Percentiles rank a stretch among this genome's conserved stretches.
These are phyloP conservation scores for Abrostola triplasia DNA, from an alignment of 2,888 invertebrate species.

Conservation along the genomic window DNA sequence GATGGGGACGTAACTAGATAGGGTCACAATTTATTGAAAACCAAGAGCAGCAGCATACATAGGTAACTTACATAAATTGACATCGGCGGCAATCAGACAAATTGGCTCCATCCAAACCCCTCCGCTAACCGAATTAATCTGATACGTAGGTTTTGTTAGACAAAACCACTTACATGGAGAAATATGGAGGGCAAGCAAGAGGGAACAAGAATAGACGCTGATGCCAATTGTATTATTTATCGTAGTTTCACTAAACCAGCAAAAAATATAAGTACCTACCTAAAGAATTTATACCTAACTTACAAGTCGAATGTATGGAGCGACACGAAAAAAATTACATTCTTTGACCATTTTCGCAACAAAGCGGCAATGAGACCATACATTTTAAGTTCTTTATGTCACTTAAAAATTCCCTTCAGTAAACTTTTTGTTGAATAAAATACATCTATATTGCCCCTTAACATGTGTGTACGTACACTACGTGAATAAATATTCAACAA, in stretches of 20 bases:
- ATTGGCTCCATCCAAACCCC: constrained; percentile 87
- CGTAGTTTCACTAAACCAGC: constrained; percentile 40
- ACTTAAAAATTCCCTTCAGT: constrained; percentile 45
- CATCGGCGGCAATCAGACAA: constrained; percentile 88
- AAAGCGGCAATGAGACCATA: constrained; percentile 21
- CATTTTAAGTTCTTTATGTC: constrained; percentile 27
- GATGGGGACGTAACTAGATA: constrained; percentile 84
- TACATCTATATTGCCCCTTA: constrained; percentile 58
- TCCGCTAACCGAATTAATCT: constrained; percentile 84
- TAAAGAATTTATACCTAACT: constrained; percentile 43
- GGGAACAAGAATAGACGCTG: constrained; percentile 58
- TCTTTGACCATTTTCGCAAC: constrained; percentile 39
- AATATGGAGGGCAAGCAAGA: constrained; percentile 66
- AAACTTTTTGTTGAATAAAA: constrained; percentile 49
- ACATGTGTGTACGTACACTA: constrained; percentile 68
- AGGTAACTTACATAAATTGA: constrained; percentile 83
- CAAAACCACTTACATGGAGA: constrained; percentile 79
- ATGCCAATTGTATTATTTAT: constrained; percentile 67
- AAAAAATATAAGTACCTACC: constrained; percentile 30
- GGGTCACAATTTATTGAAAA: constrained; percentile 87
- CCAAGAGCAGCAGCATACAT: constrained; percentile 76
- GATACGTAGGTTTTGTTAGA: constrained; percentile 86
- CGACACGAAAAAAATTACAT: constrained; percentile 36
- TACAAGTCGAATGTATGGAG: constrained; percentile 35
- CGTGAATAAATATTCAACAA: constrained; percentile 85